Evolutionary conservation across 2,888 invertebrate species (phyloP).

Genomic region (Troglohyphantes excavatus): DNA sequence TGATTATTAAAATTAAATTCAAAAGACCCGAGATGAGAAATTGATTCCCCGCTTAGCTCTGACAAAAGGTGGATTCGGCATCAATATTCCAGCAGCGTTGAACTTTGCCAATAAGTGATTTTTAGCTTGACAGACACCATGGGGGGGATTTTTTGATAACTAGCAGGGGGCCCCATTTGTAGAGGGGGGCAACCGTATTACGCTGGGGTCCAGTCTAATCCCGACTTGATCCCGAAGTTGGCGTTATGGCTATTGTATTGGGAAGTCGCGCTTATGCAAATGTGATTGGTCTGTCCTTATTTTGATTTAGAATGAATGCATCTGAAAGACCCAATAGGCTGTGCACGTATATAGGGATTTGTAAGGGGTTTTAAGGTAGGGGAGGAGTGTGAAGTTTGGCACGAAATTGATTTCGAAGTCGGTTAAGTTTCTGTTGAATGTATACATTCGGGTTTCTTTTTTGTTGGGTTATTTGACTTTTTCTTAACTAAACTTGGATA

Average conservation of each 20-base stretch:
- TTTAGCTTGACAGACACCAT: not conserved
- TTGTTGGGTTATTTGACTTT: too few species aligned
- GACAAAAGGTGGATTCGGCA: not conserved
- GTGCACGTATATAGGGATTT: not conserved
- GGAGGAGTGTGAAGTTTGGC: not conserved
- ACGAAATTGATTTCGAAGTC: constrained; percentile 29
- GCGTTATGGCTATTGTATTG: constrained; percentile 54
- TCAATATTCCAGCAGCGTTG: constrained; percentile 16
- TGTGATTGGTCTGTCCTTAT: constrained; percentile 53
- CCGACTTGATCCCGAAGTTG: constrained; percentile 55
- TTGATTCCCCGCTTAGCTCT: not conserved
- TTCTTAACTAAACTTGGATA: too few species aligned
- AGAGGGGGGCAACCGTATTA: constrained; percentile 29
- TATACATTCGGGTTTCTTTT: too few species aligned
- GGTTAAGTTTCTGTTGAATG: not conserved
- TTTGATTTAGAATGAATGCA: constrained; percentile 33
- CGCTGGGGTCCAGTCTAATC: constrained; percentile 39
- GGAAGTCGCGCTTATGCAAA: constrained; percentile 61
- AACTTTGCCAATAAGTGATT: constrained; percentile 16
- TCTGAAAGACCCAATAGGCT: not conserved
- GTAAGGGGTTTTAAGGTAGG: not conserved
- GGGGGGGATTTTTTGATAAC: constrained; percentile 56
- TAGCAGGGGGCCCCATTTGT: constrained; percentile 2
- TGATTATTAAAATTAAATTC: constrained; percentile 22
- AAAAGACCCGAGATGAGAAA: constrained; percentile 19